A percentile compares a stretch with the other conserved stretches of the same genome.
phyloP scores from a whole-genome alignment of 2,888 invertebrate genomes.

The Thelaira solivaga region DNA sequence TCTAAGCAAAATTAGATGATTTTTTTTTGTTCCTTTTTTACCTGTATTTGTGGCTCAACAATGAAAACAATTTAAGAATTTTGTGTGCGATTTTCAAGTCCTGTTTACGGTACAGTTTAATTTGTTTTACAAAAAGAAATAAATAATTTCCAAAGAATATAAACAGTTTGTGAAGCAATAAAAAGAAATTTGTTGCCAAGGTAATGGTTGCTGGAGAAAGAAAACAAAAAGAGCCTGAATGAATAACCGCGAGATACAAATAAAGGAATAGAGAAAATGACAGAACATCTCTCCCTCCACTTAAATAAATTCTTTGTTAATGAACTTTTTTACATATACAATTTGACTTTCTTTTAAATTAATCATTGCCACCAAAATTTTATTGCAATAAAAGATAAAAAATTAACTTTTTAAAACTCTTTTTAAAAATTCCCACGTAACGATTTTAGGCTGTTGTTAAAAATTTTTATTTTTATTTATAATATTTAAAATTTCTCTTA shows the following conservation, averaged over 20 bases:
- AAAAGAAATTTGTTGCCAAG: slow-evolving; percentile 58
- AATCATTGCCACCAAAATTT: too few relatives aligned
- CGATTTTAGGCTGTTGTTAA: too few relatives aligned
- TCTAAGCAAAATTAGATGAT: slow-evolving; percentile 60
- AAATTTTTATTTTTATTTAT: too few relatives aligned
- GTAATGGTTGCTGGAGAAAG: slow-evolving; percentile 50
- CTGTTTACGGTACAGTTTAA: slow-evolving; percentile 59
- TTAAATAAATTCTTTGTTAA: too few relatives aligned
- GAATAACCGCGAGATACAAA: not conserved
- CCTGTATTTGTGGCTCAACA: slow-evolving; percentile 40
- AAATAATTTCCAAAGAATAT: not conserved
- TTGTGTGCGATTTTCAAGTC: not conserved
- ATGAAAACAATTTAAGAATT: slow-evolving; percentile 1
- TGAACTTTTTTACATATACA: too few relatives aligned
- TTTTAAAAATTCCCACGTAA: too few relatives aligned
- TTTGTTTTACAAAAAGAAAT: slow-evolving; percentile 4
- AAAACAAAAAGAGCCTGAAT: not conserved
- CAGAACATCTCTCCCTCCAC: too few relatives aligned
- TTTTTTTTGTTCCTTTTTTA: slow-evolving; percentile 37
- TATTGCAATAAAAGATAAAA: too few relatives aligned
- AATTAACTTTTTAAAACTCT: too few relatives aligned
- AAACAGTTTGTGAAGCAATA: slow-evolving; percentile 17
- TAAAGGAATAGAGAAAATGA: not conserved
- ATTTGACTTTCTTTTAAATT: too few relatives aligned
- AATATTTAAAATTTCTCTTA: too few relatives aligned